Conservation (phyloP, 2,113 vertebrate species). For the Cromileptes altivelis region DNA sequence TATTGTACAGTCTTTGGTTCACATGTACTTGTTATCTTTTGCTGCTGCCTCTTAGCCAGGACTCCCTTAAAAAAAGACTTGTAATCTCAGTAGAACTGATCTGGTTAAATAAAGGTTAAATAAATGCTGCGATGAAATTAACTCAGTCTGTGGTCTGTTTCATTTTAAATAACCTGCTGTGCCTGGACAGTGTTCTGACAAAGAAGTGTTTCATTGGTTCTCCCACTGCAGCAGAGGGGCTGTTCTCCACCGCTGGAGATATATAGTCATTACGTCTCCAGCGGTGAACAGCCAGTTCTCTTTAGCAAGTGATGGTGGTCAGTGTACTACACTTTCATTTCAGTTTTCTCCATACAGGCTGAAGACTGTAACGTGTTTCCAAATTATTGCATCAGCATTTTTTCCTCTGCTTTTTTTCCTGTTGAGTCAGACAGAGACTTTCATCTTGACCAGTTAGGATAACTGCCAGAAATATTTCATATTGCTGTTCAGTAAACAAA, state of each 20-base stretch:
- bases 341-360: no score
- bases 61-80: no score
- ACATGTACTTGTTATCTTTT: no score
- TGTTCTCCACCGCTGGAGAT: neutral
- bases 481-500: neutral
- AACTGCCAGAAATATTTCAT: neutral
- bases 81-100: no score
- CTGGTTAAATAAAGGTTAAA: no score
- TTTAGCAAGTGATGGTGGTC: neutral
- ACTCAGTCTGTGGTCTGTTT: no score
- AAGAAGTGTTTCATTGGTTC: neutral
- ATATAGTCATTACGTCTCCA: neutral
- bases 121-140: no score
- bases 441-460: neutral
- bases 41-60: no score
- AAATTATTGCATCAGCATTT: neutral
- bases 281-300: no score
- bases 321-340: no score
- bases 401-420: neutral
- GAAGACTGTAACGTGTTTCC: neutral
- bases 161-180: neutral
- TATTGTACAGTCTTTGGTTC: no score
- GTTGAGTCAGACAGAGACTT: no score
- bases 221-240: neutral
- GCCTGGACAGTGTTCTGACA: neutral